These are phyloP conservation scores for Lineus longissimus DNA, from an alignment of 1,140 invertebrate genomes.

Conservation along the genomic window DNA sequence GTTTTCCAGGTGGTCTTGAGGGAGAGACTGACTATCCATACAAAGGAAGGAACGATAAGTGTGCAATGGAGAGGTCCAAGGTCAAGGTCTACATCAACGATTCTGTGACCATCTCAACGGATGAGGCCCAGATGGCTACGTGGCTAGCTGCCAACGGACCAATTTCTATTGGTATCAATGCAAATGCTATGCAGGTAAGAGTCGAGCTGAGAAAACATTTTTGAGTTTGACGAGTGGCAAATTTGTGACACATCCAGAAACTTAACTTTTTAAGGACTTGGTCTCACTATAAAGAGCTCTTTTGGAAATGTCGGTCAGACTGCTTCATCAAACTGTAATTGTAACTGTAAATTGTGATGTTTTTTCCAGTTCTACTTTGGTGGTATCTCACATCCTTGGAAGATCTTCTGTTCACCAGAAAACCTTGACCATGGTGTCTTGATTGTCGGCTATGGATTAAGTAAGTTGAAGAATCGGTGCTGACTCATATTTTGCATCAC, in stretches of 20 bases:
- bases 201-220: neutral
- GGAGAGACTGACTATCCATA: slow-evolving; percentile 90
- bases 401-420: slow-evolving; percentile 76
- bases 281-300: neutral
- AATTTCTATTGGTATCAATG: slow-evolving; percentile 95
- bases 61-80: slow-evolving; percentile 67
- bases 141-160: slow-evolving; percentile 90
- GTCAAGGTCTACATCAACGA: slow-evolving; percentile 70
- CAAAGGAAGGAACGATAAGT: slow-evolving; percentile 75
- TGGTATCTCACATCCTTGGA: slow-evolving; percentile 93
- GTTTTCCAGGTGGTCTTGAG: slow-evolving; percentile 74
- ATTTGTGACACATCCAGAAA: neutral
- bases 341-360: neutral
- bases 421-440: slow-evolving; percentile 68
- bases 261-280: too few relatives aligned
- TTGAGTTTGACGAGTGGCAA: too few relatives aligned
- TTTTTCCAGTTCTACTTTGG: slow-evolving; percentile 80
- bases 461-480: slow-evolving; percentile 60
- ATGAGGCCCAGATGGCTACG: slow-evolving; percentile 90
- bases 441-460: slow-evolving; percentile 83
- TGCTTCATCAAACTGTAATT: neutral
- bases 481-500: neutral
- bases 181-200: slow-evolving; percentile 86
- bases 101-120: slow-evolving; percentile 80
- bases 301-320: neutral